Percentiles rank a stretch among this genome's conserved stretches.
Evolutionary conservation across 2,888 invertebrate genomes (phyloP).

Genomic region (Eugnorisma glareosa): DNA sequence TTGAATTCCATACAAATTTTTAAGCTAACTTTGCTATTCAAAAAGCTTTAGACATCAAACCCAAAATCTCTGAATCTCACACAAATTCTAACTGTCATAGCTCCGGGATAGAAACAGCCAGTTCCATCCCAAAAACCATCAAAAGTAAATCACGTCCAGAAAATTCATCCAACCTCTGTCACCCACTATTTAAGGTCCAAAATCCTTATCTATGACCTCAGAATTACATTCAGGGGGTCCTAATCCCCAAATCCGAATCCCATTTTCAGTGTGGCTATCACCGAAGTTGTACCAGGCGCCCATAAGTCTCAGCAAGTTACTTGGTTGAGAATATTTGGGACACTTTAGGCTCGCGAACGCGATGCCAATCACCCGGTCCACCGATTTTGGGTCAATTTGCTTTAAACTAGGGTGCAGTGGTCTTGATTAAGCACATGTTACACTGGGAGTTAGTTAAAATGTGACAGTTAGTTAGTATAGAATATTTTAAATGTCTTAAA

Average conservation of each 20-base stretch:
- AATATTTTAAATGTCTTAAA: neutral
- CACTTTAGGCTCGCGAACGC: slow-evolving; percentile 34
- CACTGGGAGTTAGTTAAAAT: neutral
- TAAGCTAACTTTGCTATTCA: neutral
- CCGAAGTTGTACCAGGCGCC: slow-evolving; percentile 39
- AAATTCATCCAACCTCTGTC: slow-evolving; percentile 35
- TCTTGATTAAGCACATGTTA: slow-evolving; percentile 44
- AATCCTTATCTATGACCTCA: slow-evolving; percentile 21
- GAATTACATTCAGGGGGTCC: slow-evolving; percentile 10
- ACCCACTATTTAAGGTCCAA: slow-evolving; percentile 8
- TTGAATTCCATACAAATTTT: neutral
- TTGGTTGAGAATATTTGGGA: slow-evolving; percentile 26
- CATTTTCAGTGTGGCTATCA: slow-evolving; percentile 30
- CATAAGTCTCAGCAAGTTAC: slow-evolving; percentile 44
- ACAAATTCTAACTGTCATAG: neutral
- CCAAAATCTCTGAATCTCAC: slow-evolving; percentile 4
- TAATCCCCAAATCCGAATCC: slow-evolving; percentile 21
- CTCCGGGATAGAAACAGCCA: slow-evolving; percentile 8
- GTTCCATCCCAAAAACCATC: slow-evolving; percentile 24
- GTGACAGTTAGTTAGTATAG: neutral
- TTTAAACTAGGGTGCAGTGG: slow-evolving; percentile 32
- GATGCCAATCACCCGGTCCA: slow-evolving; percentile 60
- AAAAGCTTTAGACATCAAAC: neutral
- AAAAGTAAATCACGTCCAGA: slow-evolving; percentile 37
- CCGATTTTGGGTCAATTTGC: slow-evolving; percentile 56